Evolutionary conservation across 2,797 vertebrate genomes (phyloP), one percentile per base, ranked within the genome.

Genomic region (Coccyzus lansbergi): DNA sequence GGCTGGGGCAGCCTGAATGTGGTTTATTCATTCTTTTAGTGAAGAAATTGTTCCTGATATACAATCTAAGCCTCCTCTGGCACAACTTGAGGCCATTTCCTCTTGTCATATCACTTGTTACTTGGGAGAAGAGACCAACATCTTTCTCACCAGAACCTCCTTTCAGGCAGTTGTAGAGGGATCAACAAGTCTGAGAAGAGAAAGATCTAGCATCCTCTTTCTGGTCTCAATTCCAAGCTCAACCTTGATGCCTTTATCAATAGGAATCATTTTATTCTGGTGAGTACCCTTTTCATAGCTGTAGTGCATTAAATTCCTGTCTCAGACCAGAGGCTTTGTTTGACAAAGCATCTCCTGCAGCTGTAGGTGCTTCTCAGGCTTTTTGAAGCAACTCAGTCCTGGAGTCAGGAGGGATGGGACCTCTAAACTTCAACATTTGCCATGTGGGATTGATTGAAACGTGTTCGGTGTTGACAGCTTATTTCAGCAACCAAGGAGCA

Each of bases 361-460:
- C 34, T 49, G 12, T 62, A 24, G 28, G 33, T 34, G 4, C 74
- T 33, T 72, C 34, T n/a, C 18, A 15, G 42, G 19, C 15, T 28
- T 31, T 53, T 31, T 38, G 44, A 21, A 64, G 38, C 25, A 36
- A 3, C 22, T 38, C 44, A 15, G 24, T n/a, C 70, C n/a, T 6
- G 28, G 28, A 42, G 9, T 52, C 51, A 5, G 72, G 56, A 56
- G 26, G 18, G 14, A 33, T 36, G 48, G 58, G 40, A 55, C 26
- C 72, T 78, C 33, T 5, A 6, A 15, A 16, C 48, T 62, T 70
- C 18, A 14, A 2, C 2, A 0, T 10, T 25, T 0, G 0, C 4
- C 2, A 6, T 22, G 33, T 6, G 9, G 26, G 44, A n/a, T 46
- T 51, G 63, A 51, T 46, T 46, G 62, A 38, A 59, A 22, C 14